A percentile compares a stretch with the other conserved stretches of the same genome.
Evolutionary conservation across 2,113 vertebrate species (phyloP).

Genomic region (Murina feae): DNA sequence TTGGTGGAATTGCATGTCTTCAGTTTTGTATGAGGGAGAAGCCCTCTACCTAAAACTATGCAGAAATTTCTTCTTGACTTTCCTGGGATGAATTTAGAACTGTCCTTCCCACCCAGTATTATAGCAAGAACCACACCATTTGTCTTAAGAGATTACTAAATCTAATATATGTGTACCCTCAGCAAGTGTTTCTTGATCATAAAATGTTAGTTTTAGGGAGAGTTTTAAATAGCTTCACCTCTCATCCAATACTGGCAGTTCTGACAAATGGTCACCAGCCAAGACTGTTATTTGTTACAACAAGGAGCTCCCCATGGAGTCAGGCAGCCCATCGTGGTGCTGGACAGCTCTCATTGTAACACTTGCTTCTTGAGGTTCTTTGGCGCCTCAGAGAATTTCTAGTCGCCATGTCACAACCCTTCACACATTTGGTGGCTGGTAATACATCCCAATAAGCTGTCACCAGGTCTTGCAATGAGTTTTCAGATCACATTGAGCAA

Average conservation of each 20-base stretch:
- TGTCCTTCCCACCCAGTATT: neutral
- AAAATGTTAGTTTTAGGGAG: neutral
- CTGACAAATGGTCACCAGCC: neutral
- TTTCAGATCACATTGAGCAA: neutral
- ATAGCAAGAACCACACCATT: neutral
- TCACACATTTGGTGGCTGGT: neutral
- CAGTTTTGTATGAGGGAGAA: neutral
- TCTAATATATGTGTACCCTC: neutral
- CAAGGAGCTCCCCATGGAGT: neutral
- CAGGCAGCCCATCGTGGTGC: neutral
- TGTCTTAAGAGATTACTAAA: neutral
- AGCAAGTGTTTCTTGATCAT: neutral
- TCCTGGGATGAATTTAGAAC: neutral
- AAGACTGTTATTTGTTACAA: neutral
- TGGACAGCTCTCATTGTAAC: neutral
- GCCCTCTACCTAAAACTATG: neutral
- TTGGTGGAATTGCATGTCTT: constrained; percentile 32
- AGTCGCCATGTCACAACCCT: neutral
- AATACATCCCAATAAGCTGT: neutral
- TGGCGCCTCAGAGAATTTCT: neutral
- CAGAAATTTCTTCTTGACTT: constrained; percentile 9
- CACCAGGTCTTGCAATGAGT: neutral
- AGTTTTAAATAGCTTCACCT: neutral
- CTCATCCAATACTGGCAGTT: neutral
- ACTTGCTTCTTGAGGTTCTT: neutral